Evolutionary conservation across 2,797 vertebrate genomes (phyloP).

Genomic region (Peromyscus attwateri): DNA sequence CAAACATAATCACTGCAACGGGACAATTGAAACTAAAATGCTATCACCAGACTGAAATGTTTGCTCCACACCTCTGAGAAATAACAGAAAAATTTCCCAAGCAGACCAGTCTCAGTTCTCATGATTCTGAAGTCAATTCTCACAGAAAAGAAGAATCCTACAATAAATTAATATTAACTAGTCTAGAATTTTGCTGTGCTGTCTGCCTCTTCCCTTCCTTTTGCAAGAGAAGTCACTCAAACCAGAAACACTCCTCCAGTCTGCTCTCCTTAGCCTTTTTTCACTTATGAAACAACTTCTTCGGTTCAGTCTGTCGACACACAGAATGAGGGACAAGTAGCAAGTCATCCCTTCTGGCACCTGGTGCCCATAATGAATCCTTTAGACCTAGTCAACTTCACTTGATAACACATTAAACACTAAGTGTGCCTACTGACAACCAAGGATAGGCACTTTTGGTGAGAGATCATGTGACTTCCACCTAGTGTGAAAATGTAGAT

Average conservation of each 20-base stretch:
- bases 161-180: not conserved
- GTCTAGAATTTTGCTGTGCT: not conserved
- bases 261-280: not conserved
- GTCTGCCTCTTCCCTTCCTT: rapidly evolving
- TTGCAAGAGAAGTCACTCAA: not conserved
- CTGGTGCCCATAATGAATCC: not conserved
- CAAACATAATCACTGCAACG: not conserved
- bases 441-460: not conserved
- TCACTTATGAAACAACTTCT: not conserved
- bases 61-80: not conserved
- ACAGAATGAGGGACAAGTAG: no score
- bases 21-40: not conserved
- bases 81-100: not conserved
- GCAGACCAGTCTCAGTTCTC: not conserved
- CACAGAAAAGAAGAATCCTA: not conserved
- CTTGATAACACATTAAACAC: not conserved
- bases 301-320: not conserved
- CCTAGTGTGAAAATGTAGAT: not conserved
- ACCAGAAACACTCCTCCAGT: not conserved
- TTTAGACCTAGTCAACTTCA: not conserved
- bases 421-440: not conserved
- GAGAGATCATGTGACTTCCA: not conserved
- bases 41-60: not conserved
- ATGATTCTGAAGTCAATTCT: not conserved
- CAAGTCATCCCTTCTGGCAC: not conserved